Evolutionary conservation across 2,113 vertebrate genomes (phyloP).

Genomic region (Blennius ocellaris): DNA sequence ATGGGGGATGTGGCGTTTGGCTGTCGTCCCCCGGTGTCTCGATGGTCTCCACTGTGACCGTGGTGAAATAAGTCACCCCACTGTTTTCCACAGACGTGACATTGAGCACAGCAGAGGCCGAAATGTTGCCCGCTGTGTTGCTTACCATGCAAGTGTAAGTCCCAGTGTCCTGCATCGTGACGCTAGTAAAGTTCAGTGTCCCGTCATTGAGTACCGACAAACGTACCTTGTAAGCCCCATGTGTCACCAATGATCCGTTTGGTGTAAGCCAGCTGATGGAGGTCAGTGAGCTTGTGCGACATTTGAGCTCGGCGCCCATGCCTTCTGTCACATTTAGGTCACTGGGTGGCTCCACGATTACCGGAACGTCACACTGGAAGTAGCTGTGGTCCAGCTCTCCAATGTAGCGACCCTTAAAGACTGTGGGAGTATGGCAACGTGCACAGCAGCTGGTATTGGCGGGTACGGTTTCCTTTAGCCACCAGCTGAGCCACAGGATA

Average conservation of each 20-base stretch:
- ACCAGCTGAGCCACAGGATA: slow-evolving; percentile 86
- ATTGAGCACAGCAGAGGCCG: slow-evolving; percentile 94
- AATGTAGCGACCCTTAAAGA: slow-evolving; percentile 83
- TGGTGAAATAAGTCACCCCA: slow-evolving; percentile 96
- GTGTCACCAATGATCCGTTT: slow-evolving; percentile 94
- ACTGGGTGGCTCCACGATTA: slow-evolving; percentile 94
- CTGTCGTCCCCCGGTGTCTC: slow-evolving; percentile 92
- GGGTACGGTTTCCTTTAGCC: slow-evolving; percentile 84
- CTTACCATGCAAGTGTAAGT: slow-evolving; percentile 98
- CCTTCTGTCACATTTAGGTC: slow-evolving; percentile 88
- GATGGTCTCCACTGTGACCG: slow-evolving; percentile 96
- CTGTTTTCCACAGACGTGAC: slow-evolving; percentile 93
- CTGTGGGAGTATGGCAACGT: slow-evolving; percentile 78
- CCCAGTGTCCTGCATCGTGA: slow-evolving; percentile 94
- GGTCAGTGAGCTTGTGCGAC: slow-evolving; percentile 93
- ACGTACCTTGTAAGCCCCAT: slow-evolving; percentile 92
- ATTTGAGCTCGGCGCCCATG: slow-evolving; percentile 95
- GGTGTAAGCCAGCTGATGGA: slow-evolving; percentile 97
- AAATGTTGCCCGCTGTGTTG: slow-evolving; percentile 97
- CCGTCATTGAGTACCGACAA: slow-evolving; percentile 96
- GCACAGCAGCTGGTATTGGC: slow-evolving; percentile 85
- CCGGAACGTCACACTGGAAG: slow-evolving; percentile 95
- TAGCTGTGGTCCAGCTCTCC: slow-evolving; percentile 91
- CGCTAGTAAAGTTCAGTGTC: slow-evolving; percentile 94
- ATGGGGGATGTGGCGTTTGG: slow-evolving; percentile 89